These are phyloP conservation scores for Gonocerus acuteangulatus DNA, from an alignment of 2,888 invertebrate species.

Conservation along the genomic window DNA sequence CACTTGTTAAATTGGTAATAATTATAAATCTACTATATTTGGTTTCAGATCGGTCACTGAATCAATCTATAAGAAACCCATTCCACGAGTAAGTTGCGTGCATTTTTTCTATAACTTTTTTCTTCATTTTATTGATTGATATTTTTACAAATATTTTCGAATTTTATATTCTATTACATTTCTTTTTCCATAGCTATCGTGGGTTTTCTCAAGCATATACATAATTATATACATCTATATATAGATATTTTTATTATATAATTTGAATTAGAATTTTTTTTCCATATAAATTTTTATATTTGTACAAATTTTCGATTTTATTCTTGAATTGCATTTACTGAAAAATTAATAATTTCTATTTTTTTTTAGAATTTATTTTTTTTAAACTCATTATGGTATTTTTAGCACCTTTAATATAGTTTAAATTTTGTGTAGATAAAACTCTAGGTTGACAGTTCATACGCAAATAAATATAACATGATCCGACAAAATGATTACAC, in stretches of 20 bases:
- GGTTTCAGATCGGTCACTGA: slow-evolving; percentile 36
- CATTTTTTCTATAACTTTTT: slow-evolving; percentile 32
- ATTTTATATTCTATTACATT: slow-evolving; percentile 22
- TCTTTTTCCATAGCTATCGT: slow-evolving; percentile 23
- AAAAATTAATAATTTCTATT: slow-evolving; percentile 1
- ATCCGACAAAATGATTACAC: too few relatives aligned
- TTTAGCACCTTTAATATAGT: background rate
- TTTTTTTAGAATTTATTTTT: background rate
- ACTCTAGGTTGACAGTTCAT: background rate
- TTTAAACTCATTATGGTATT: slow-evolving; percentile 3
- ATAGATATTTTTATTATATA: slow-evolving; percentile 14
- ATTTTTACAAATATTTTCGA: slow-evolving; percentile 29
- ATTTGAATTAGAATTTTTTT: slow-evolving; percentile 4
- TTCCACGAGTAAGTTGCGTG: slow-evolving; percentile 34
- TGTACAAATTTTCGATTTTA: slow-evolving; percentile 10
- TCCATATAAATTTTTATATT: background rate
- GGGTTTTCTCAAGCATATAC: slow-evolving; percentile 21
- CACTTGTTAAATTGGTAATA: background rate
- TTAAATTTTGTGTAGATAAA: background rate
- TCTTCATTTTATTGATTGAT: slow-evolving; percentile 31
- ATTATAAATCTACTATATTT: slow-evolving; percentile 31
- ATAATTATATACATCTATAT: background rate
- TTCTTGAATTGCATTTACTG: slow-evolving; percentile 16
- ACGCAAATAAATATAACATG: too few relatives aligned
- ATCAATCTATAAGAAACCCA: slow-evolving; percentile 32